Evolutionary conservation across 2,888 invertebrate genomes (phyloP).

Genomic region (Rotaria sp.): DNA sequence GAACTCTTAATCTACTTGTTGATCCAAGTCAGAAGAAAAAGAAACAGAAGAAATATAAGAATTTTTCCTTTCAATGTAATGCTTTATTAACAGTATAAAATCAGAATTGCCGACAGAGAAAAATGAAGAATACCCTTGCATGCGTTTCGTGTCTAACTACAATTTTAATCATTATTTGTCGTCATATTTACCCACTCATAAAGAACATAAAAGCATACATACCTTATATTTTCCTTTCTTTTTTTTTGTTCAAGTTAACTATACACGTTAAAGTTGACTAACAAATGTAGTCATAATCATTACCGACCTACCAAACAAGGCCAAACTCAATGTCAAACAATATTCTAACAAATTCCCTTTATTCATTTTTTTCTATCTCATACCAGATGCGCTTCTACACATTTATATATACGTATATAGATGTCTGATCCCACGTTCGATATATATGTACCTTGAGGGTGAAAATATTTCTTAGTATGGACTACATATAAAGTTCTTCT

Average conservation of each 20-base stretch:
- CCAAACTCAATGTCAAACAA: neutral
- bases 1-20: neutral
- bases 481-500: neutral
- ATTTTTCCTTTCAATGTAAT: neutral
- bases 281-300: conserved; percentile 19
- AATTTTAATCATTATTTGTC: neutral
- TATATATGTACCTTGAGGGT: neutral
- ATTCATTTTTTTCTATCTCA: neutral
- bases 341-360: neutral
- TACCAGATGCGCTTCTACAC: neutral
- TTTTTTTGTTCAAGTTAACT: neutral
- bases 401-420: neutral
- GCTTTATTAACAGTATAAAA: neutral
- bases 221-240: neutral
- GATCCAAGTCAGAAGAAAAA: neutral
- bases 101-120: neutral
- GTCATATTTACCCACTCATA: neutral
- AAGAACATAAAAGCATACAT: neutral
- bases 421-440: neutral
- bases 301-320: neutral
- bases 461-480: neutral
- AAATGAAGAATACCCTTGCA: neutral
- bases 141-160: neutral
- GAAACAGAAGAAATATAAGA: neutral
- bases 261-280: neutral